A percentile compares a stretch with the other conserved stretches of the same genome.
Conservation (phyloP, 1,140 invertebrate species). For the Papilio machaon region DNA sequence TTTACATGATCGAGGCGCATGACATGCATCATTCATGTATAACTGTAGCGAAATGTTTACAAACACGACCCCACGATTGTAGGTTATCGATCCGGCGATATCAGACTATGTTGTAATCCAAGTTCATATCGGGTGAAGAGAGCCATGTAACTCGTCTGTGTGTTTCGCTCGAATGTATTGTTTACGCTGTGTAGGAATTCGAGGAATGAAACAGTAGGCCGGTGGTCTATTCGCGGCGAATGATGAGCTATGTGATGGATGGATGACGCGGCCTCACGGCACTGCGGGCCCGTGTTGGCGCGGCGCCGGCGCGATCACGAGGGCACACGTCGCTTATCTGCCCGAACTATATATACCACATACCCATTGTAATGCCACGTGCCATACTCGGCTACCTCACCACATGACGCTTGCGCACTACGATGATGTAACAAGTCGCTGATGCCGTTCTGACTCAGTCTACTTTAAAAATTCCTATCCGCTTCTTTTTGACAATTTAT, state of each 20-base stretch:
- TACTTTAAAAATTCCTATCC: slow-evolving; percentile 38
- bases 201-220: slow-evolving; percentile 71
- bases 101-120: slow-evolving; percentile 48
- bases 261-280: slow-evolving; percentile 74
- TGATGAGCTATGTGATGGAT: slow-evolving; percentile 76
- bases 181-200: slow-evolving; percentile 71
- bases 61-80: slow-evolving; percentile 67
- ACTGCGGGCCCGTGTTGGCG: slow-evolving; percentile 60
- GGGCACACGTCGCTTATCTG: slow-evolving; percentile 53
- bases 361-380: slow-evolving; percentile 62
- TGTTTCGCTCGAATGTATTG: slow-evolving; percentile 55
- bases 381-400: slow-evolving; percentile 61
- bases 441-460: slow-evolving; percentile 52
- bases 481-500: background rate
- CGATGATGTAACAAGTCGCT: slow-evolving; percentile 66
- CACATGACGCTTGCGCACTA: slow-evolving; percentile 57
- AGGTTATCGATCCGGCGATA: slow-evolving; percentile 59
- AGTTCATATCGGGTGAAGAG: slow-evolving; percentile 22
- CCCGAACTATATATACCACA: slow-evolving; percentile 59
- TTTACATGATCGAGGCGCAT: slow-evolving; percentile 21
- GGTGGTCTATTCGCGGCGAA: slow-evolving; percentile 70
- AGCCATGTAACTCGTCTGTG: slow-evolving; percentile 19
- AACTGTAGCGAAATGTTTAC: slow-evolving; percentile 59
- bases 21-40: slow-evolving; percentile 16
- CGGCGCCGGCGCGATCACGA: slow-evolving; percentile 71